Percentiles rank a stretch among this genome's conserved stretches.
Conservation (phyloP, 2,797 vertebrate genomes). For the Pelodytes ibericus region DNA sequence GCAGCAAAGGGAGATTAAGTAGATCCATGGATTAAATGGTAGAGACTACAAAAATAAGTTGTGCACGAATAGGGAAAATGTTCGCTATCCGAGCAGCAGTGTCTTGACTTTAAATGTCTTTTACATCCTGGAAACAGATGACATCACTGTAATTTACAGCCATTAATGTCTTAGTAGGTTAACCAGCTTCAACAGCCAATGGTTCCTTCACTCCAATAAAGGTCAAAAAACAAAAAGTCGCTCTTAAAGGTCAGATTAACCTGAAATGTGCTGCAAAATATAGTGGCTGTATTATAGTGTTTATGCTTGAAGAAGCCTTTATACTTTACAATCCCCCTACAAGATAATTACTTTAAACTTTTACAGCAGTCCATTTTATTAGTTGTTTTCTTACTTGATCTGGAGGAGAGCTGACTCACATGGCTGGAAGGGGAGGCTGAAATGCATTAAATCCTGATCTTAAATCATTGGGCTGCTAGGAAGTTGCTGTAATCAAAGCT, state of each 20-base stretch:
- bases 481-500: slow-evolving; percentile 57
- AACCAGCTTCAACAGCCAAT: slow-evolving; percentile 55
- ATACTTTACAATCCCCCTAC: slow-evolving; percentile 58
- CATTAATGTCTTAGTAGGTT: slow-evolving; percentile 57
- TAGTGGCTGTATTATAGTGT: slow-evolving; percentile 64
- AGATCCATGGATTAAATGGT: slow-evolving; percentile 56
- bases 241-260: slow-evolving; percentile 59
- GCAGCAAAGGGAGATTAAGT: not conserved
- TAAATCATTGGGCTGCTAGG: slow-evolving; percentile 58
- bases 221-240: slow-evolving; percentile 52
- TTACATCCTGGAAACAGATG: slow-evolving; percentile 59
- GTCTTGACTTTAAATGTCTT: slow-evolving; percentile 46
- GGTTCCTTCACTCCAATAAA: slow-evolving; percentile 57
- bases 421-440: slow-evolving; percentile 61
- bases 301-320: slow-evolving; percentile 29
- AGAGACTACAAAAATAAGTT: slow-evolving; percentile 44
- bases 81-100: slow-evolving; percentile 49
- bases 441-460: slow-evolving; percentile 63
- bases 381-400: slow-evolving; percentile 57
- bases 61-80: slow-evolving; percentile 52
- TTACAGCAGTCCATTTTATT: slow-evolving; percentile 61
- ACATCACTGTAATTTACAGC: slow-evolving; percentile 59
- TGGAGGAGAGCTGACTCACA: slow-evolving; percentile 65
- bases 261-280: slow-evolving; percentile 52
- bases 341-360: slow-evolving; percentile 66